Base-by-base conservation (phyloP, 2,888 invertebrate genomes). In the Papilio elwesi region DNA sequence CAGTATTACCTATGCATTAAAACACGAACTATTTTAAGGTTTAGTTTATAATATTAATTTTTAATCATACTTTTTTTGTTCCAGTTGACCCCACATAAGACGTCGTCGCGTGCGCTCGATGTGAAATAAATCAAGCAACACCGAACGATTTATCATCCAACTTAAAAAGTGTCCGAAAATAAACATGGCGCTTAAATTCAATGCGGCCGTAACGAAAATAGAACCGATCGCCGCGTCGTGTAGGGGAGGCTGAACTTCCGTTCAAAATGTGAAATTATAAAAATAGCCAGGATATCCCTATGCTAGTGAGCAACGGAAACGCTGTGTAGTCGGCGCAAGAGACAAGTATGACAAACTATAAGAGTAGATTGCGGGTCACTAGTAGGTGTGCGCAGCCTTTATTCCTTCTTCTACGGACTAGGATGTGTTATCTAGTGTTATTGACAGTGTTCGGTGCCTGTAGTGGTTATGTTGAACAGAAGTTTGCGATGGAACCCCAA, bases 401-500 rank as follows among this genome's bases (percentile, higher is more conserved):
- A 76, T 93, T 93, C 49, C 75, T 93, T 13, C 80, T 93, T 75
- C 76, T 93, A 12, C 91, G 93, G 93, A 93, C 93, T 11, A 77
- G 79, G 81, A 78, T 78, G 81, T 87, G 78, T 83, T 78, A 80
- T 77, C 82, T 85, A 78, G 83, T 82, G 76, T 74, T 79, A 64
- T 75, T 76, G 77, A 76, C 72, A 16, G 76, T 78, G 78, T 76
- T 89, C 83, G 79, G 87, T 89, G 83, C 91, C 85, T 83, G 90
- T 80, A 84, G 83, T 75, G 85, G 93, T 81, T 85, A 85, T 80
- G 87, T 88, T 75, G 95, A 96, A 83, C 98, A 99, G 92, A 96
- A 97, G 88, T 98, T 99, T 89, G 97, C 97, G 51, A 97, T 97
- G 95, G 97, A 98, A 86, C 99, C 99, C 4, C 96, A 97, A 88